These are phyloP conservation scores for Vanessa tameamea DNA, from an alignment of 1,140 invertebrate genomes.

Conservation along the genomic window DNA sequence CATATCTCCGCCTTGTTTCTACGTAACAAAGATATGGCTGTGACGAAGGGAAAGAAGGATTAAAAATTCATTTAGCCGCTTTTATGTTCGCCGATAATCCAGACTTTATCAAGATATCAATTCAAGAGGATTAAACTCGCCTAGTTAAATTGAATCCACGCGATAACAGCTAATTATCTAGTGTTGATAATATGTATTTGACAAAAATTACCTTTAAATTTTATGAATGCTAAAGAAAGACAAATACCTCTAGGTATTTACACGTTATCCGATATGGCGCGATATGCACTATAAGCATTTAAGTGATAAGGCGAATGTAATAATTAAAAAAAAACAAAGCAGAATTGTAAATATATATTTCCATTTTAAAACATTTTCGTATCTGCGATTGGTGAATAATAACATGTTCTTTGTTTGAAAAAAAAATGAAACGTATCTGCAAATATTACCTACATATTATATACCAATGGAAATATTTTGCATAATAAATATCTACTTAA, in stretches of 20 bases:
- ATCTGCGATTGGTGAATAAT: too few species aligned
- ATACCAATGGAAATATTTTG: too few species aligned
- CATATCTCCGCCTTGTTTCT: slow-evolving; percentile 38
- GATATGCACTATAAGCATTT: not conserved
- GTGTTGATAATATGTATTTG: slow-evolving; percentile 34
- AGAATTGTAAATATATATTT: not conserved
- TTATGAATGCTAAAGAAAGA: slow-evolving; percentile 8
- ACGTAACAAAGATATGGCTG: slow-evolving; percentile 60
- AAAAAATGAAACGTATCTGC: too few species aligned
- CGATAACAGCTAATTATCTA: slow-evolving; percentile 73
- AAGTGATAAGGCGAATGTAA: not conserved
- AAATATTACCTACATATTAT: too few species aligned
- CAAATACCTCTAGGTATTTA: not conserved
- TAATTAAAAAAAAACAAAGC: slow-evolving; percentile 1
- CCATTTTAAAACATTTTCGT: not conserved
- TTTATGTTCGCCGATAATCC: slow-evolving; percentile 79
- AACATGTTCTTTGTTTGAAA: too few species aligned
- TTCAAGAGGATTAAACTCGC: slow-evolving; percentile 70
- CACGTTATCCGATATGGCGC: not conserved
- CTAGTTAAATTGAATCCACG: slow-evolving; percentile 69
- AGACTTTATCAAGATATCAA: slow-evolving; percentile 75
- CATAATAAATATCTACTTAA: too few species aligned
- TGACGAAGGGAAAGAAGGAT: slow-evolving; percentile 69
- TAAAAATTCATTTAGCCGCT: slow-evolving; percentile 78
- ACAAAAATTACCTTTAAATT: slow-evolving; percentile 16